Percentiles rank a stretch among this genome's conserved stretches.
phyloP scores from a whole-genome alignment of 2,797 vertebrate genomes.

The Poecilia wingei region DNA sequence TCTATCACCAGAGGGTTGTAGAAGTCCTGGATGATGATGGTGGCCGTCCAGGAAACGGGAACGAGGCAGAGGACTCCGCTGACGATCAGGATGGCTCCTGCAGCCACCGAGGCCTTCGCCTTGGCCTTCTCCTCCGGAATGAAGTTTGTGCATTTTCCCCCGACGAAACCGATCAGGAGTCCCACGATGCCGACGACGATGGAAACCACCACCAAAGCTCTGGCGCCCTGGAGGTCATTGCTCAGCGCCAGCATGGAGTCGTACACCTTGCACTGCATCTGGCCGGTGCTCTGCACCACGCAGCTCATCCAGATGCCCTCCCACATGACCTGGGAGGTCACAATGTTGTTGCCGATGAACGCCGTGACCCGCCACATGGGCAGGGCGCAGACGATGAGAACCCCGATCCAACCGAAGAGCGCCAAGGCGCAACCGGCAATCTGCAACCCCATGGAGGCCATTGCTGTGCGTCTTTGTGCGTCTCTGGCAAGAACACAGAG shows the following conservation, averaged over 20 bases:
- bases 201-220: conserved; percentile 74
- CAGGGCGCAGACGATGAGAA: conserved; percentile 60
- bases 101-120: conserved; percentile 62
- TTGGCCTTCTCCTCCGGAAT: conserved; percentile 74
- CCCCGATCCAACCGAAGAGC: conserved; percentile 76
- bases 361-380: conserved; percentile 80
- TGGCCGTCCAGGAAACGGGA: conserved; percentile 80
- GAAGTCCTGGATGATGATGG: conserved; percentile 77
- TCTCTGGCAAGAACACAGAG: conserved; percentile 14
- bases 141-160: conserved; percentile 85
- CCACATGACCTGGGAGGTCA: conserved; percentile 78
- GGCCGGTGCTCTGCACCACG: conserved; percentile 79
- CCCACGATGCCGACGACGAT: conserved; percentile 72
- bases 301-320: conserved; percentile 84
- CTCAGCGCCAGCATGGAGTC: conserved; percentile 77
- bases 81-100: conserved; percentile 77
- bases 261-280: conserved; percentile 82
- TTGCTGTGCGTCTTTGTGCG: conserved; percentile 41
- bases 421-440: conserved; percentile 65
- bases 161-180: conserved; percentile 71
- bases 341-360: conserved; percentile 77
- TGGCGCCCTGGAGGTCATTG: conserved; percentile 74
- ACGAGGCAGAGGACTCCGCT: conserved; percentile 77
- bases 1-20: conserved; percentile 76
- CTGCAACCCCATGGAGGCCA: conserved; percentile 76